Base-by-base conservation (phyloP, 2,113 vertebrate species). In the Bubalus kerabau region DNA sequence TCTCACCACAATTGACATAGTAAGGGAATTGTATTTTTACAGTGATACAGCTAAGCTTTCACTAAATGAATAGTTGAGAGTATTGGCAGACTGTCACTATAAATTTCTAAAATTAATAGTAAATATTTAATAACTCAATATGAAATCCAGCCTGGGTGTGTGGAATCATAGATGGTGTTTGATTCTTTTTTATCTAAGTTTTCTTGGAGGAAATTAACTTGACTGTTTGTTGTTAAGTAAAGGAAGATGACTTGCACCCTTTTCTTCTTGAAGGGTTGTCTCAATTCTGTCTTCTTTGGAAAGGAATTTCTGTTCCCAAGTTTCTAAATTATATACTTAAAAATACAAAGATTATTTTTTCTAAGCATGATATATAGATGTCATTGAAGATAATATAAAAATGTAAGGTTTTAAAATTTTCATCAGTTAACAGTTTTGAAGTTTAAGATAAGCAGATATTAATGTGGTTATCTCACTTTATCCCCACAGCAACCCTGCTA, bases 21-120 rank as follows among this genome's bases (percentile, higher is more conserved):
- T 86, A 94, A 59, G 9, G n/a, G 43, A 60, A 91, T 94, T 71
- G 9, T 40, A 67, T 57, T 57, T 96, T 94, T 87, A 43, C 3
- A 91, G 57, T 71, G 82, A 64, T 43, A 94, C n/a, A 90, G 56
- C 50, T 97, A 96, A 93, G 28, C 9, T 96, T 96, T 82, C 88
- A 86, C 15, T 95, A 93, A 96, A 64, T 95, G n/a, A 93, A 50
- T 81, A 84, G 8, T 87, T 6, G 62, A 93, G 30, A 81, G 40
- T 78, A 86, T 89, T 93, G 46, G 76, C 24, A 74, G n/a, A 90
- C 36, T 64, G 17, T 92, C 19, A 28, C 86, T 94, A 93, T 95
- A 92, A 95, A 92, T 87, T 92, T 97, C 56, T 90, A 60, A 64
- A 32, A 12, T 94, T 92, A 92, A 95, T 32, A 71, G 40, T 50